These are phyloP conservation scores for Patagioenas fasciata DNA, from an alignment of 2,113 vertebrate species.

Conservation along the genomic window DNA sequence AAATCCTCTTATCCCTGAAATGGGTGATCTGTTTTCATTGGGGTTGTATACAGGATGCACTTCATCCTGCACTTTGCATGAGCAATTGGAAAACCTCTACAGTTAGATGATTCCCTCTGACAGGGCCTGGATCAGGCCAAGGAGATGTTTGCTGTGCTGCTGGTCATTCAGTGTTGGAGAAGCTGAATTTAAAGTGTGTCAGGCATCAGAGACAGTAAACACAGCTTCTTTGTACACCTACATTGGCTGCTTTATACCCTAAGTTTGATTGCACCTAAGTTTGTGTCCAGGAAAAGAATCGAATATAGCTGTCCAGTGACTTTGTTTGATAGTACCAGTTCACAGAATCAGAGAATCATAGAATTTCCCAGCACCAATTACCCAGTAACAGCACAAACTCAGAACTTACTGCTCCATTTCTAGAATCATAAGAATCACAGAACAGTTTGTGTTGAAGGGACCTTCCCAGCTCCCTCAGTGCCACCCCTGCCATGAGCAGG, in stretches of 20 bases:
- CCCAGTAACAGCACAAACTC: not conserved
- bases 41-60: not conserved
- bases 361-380: too few relatives aligned
- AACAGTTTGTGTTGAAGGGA: too few relatives aligned
- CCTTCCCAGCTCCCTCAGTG: too few relatives aligned
- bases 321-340: not conserved
- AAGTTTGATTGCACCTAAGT: not conserved
- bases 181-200: not conserved
- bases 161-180: not conserved
- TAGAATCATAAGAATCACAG: too few relatives aligned
- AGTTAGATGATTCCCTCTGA: not conserved
- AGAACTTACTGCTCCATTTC: not conserved
- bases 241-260: not conserved
- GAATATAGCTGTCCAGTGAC: not conserved
- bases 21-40: not conserved
- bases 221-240: not conserved
- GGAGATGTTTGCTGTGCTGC: not conserved
- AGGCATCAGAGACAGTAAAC: not conserved
- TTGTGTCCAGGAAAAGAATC: not conserved
- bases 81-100: not conserved
- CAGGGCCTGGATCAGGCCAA: not conserved
- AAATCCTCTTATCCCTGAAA: not conserved
- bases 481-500: too few relatives aligned
- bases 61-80: not conserved
- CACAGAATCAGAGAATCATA: too few relatives aligned